Base-by-base conservation (phyloP, 2,888 invertebrate genomes). In the Drosophila anomalata region DNA sequence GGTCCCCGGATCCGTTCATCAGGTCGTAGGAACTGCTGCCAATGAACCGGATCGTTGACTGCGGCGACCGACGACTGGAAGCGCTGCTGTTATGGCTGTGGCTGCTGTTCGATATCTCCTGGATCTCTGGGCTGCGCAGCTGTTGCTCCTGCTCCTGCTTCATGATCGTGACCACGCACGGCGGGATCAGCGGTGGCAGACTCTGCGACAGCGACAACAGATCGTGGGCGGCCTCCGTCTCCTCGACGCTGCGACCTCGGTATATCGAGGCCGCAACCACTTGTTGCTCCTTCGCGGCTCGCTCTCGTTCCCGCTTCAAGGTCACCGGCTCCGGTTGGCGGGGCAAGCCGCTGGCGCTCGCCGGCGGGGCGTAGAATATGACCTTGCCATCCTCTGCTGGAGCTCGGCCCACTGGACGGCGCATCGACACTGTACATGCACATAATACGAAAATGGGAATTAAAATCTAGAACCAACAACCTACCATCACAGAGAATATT, bases 221-320 rank as follows among this genome's bases (percentile, higher is more conserved):
- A 90, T 96, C 97, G 90, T 96, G 97, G 0, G 97, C 97, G 33
- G 97, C 97, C 92, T 97, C 97, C 9, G 96, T 97, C 92, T 97
- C 97, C 88, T 96, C 97, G 26, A 95, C 94, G 79, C 95, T 94
- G 56, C 95, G 93, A 87, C 93, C 93, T n/a, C 92, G 92, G 68
- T 90, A 91, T 7, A 83, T 84, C 9, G 76, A 62, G 3, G 78
- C 50, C 0, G 76, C 42, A 60, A 55, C 65, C 56, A 54, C 58
- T 3, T 61, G 73, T 68, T 59, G 75, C 57, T 73, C 80, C 4
- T 75, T 55, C 0, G 61, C 76, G 46, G 76, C 78, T 51, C 79
- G 60, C 1, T 79, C 80, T 2, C 87, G 54, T 39, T 70, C 73
- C 26, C 71, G 78, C 52, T 85, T 89, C 2, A 88, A 66, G 63